A percentile compares a stretch with the other conserved stretches of the same genome.
Conservation (phyloP, 2,888 invertebrate genomes). For the Yponomeuta plumbellus region DNA sequence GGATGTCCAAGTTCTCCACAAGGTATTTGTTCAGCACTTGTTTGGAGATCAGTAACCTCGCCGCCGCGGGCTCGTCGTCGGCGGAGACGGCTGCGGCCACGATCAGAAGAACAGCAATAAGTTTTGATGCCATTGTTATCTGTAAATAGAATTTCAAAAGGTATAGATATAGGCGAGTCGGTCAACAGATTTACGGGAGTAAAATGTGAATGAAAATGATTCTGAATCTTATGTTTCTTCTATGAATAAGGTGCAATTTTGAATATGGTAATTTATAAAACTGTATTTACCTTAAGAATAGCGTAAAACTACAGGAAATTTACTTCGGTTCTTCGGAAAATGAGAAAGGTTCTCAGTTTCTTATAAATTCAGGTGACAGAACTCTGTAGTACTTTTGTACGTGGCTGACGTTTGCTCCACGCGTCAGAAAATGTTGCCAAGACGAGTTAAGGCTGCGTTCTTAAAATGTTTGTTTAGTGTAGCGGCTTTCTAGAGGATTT, state of each 20-base stretch:
- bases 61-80: constrained; percentile 84
- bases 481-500: too few species aligned
- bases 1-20: constrained; percentile 96
- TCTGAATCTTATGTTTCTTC: background rate
- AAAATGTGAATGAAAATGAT: constrained; percentile 11
- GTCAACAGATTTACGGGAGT: background rate
- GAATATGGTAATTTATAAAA: background rate
- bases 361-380: constrained; percentile 38
- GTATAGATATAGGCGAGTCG: background rate
- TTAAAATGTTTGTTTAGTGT: background rate
- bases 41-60: constrained; percentile 92
- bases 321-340: constrained; percentile 15
- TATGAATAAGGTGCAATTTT: background rate
- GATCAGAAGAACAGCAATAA: constrained; percentile 62
- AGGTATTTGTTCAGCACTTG: constrained; percentile 96
- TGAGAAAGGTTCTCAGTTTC: constrained; percentile 30
- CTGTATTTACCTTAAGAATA: background rate
- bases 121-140: constrained; percentile 58
- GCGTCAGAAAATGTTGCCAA: constrained; percentile 61
- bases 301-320: background rate
- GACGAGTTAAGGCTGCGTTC: background rate
- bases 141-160: background rate
- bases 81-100: constrained; percentile 66
- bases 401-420: constrained; percentile 76
- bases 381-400: too few species aligned